Evolutionary conservation across 2,888 invertebrate genomes (phyloP), one percentile per base, ranked within the genome.

Genomic region (Amphimallon solstitiale): DNA sequence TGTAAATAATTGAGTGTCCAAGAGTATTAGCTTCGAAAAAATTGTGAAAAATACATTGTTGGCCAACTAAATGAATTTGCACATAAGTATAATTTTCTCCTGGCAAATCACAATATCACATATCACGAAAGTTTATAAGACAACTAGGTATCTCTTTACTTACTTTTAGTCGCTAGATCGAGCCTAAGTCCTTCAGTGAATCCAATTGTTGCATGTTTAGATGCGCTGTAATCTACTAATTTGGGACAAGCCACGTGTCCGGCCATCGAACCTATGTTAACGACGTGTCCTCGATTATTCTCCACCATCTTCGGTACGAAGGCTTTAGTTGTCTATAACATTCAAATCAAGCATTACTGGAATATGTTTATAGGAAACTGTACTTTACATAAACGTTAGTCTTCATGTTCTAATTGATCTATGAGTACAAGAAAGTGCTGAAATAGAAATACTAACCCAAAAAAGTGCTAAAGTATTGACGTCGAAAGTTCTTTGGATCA

Each of bases 391-490:
- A n/a, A n/a, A n/a, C n/a, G n/a, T n/a, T n/a, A n/a, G n/a, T n/a
- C n/a, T n/a, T n/a, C n/a, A n/a, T n/a, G n/a, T n/a, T n/a, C n/a
- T n/a, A n/a, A n/a, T n/a, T n/a, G n/a, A n/a, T n/a, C n/a, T n/a
- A n/a, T n/a, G n/a, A n/a, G n/a, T n/a, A n/a, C n/a, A n/a, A n/a
- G n/a, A n/a, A n/a, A n/a, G n/a, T n/a, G n/a, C n/a, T n/a, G n/a
- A n/a, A n/a, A n/a, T n/a, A 46, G 19, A 48, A 38, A 59, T 43
- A 80, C 88, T 85, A 86, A 96, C 96, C 94, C 95, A 97, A 84
- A 97, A 95, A 80, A 95, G 94, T 56, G 95, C 91, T 79, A 96
- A 85, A 29, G 93, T 87, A 81, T 97, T 97, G 66, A 97, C 96
- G 74, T 92, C 91, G 80, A 97, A 92, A 0, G 95, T 95, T 73